Base-by-base conservation (phyloP, 2,888 invertebrate genomes). In the Calliscelio sp. region DNA sequence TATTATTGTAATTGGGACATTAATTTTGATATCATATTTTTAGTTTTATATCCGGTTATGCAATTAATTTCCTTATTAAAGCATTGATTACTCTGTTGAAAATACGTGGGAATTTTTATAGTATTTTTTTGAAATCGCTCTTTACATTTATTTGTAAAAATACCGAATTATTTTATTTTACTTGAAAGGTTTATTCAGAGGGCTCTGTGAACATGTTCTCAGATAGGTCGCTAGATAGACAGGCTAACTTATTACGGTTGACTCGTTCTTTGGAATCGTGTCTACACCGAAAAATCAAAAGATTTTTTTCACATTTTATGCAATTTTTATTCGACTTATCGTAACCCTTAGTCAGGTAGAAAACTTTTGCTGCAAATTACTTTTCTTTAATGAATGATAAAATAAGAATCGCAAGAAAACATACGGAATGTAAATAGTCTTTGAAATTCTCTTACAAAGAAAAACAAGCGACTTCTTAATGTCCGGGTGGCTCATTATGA, bases 161-260 rank as follows among this genome's bases (percentile, higher is more conserved):
- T 51, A 68, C 49, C 59, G 10, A 86, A 77, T 82, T 66, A 65
- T 84, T 80, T 84, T 80, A 65, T 80, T 82, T 81, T 71, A 51
- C 46, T 78, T 38, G 70, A 74, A 73, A 73, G 80, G 65, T 86
- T 86, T 84, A 84, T 84, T 84, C 80, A 66, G 66, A 71, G 71
- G 85, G 71, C 73, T 79, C 61, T 61, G 83, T 70, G 78, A 83
- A 81, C 83, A 81, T 86, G 81, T 83, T 86, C 68, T 35, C 53
- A 86, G 86, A 85, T 86, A 85, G 82, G 84, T 73, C 65, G 74
- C 74, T 80, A 84, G 86, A 86, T 86, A 86, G 82, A 84, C 77
- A 77, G 77, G 35, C 70, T 85, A 85, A 86, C 84, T 85, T 85
- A 85, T 86, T 85, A 86, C 84, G 86, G 85, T 84, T 82, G 85